Percentiles rank a stretch among this genome's conserved stretches.
phyloP scores from a whole-genome alignment of 1,140 invertebrate genomes.

The Acyrthosiphon pisum region DNA sequence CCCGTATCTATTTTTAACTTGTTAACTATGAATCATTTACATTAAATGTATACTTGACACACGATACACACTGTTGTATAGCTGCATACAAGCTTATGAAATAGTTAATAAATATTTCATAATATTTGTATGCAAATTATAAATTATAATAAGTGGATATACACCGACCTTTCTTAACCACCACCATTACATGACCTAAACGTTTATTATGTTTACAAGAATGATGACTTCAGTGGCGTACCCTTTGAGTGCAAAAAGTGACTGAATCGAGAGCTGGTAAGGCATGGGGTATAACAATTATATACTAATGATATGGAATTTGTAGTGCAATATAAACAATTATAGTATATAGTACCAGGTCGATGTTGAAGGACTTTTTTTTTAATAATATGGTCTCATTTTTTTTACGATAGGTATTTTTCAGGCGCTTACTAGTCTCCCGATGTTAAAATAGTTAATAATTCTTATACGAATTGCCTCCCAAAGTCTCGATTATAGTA shows the following conservation, averaged over 20 bases:
- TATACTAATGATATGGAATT: no score
- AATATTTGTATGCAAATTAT: not conserved
- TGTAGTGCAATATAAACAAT: no score
- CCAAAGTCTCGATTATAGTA: no score
- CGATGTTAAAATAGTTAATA: no score
- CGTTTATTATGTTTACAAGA: not conserved
- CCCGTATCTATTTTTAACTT: not conserved
- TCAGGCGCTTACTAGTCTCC: no score
- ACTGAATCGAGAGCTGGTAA: not conserved
- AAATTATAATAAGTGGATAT: not conserved
- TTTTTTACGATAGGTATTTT: no score
- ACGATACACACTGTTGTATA: not conserved
- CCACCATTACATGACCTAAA: not conserved
- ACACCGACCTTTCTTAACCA: not conserved
- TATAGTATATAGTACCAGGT: no score
- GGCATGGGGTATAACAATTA: not conserved
- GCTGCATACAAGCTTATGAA: not conserved
- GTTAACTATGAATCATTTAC: not conserved
- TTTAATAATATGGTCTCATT: no score
- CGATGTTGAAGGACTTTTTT: no score
- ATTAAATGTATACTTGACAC: not conserved
- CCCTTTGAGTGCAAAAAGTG: not conserved
- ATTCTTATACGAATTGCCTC: no score
- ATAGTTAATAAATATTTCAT: not conserved
- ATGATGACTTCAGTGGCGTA: not conserved